Base-by-base conservation (phyloP, 2,888 invertebrate species). In the Dasypolia templi region DNA sequence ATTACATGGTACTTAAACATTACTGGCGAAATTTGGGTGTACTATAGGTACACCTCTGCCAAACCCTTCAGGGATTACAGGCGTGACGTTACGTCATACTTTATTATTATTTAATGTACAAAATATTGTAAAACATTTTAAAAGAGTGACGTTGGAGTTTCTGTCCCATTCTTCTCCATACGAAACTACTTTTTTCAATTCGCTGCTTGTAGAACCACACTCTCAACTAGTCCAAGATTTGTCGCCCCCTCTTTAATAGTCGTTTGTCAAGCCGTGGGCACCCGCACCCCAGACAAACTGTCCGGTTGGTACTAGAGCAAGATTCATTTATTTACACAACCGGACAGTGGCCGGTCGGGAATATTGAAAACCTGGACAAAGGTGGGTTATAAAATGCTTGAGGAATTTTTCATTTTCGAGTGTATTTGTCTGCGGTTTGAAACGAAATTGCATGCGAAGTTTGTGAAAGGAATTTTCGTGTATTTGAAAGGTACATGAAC, bases 251-350 rank as follows among this genome's bases (percentile, higher is more conserved):
- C 53, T 76, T 72, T 77, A 83, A 75, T 85, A 83, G 78, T n/a
- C 83, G 77, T 83, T 78, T 82, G 61, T 59, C 53, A 62, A 66
- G 59, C 35, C 61, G 46, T 42, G 35, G 35, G 12, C 63, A 44
- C 65, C 55, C 58, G 62, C 46, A 17, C 58, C 14, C 65, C 29
- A 53, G 51, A 70, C 70, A 56, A 59, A 81, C 70, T 53, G 56
- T 35, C 56, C 63, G 65, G 46, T 29, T 59, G 44, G 68, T 49
- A n/a, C 17, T 19, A 4, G 32, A 39, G 53, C 68, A 72, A 55
- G 64, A 42, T 72, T 62, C 81, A 73, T 83, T 71, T 79, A 75
- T 83, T 79, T 75, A 70, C 58, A 86, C 72, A 46, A 59, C 75
- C 49, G 75, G 67, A 75, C 81, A 44, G 22, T 51, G 32, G 29